These are phyloP conservation scores for Crossocerus cetratus DNA, from an alignment of 2,888 invertebrate species.

Conservation along the genomic window DNA sequence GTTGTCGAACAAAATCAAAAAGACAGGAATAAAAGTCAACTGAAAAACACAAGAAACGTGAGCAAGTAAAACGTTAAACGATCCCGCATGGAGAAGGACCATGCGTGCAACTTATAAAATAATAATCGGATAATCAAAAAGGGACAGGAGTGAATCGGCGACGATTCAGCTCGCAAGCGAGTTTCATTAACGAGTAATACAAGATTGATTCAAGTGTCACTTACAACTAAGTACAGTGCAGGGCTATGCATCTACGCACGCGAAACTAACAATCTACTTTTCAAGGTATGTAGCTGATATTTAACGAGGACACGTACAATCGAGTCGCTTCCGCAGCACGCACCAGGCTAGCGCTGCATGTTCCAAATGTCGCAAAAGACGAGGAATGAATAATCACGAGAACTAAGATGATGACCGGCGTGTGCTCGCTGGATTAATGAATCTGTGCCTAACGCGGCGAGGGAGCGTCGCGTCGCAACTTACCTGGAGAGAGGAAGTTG, in stretches of 20 bases:
- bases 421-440: too few species aligned
- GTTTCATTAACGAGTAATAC: too few species aligned
- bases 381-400: constrained; percentile 69
- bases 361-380: constrained; percentile 57
- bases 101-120: neutral
- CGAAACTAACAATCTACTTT: constrained; percentile 60
- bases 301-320: constrained; percentile 84
- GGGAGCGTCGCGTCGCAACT: constrained; percentile 42
- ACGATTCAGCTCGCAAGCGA: too few species aligned
- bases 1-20: constrained; percentile 66
- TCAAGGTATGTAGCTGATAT: constrained; percentile 48
- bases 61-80: constrained; percentile 31
- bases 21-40: constrained; percentile 42
- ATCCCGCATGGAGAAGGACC: neutral
- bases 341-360: constrained; percentile 95
- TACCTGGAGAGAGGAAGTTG: constrained; percentile 82
- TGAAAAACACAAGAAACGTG: constrained; percentile 19
- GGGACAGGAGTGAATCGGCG: too few species aligned
- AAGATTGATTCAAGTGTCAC: constrained; percentile 42
- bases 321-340: constrained; percentile 92
- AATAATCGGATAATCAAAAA: neutral
- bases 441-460: too few species aligned
- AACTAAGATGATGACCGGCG: neutral
- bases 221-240: constrained; percentile 60
- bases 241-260: constrained; percentile 53